phyloP scores from a whole-genome alignment of 2,797 vertebrate species.

The Poecilia velifera region DNA sequence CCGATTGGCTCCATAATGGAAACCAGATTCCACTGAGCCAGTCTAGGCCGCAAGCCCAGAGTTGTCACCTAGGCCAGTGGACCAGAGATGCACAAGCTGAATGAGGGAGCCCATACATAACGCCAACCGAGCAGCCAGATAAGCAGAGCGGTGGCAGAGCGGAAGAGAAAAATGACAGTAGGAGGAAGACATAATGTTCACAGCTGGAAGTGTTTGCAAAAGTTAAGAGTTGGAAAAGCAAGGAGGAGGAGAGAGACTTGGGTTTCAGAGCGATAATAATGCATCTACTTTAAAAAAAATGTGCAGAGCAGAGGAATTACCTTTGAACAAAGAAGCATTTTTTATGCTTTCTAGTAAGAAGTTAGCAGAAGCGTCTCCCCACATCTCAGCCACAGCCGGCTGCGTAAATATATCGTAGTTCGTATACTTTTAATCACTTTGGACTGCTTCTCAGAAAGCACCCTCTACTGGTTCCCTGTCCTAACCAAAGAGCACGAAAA shows the following conservation, averaged over 20 bases:
- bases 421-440: not conserved
- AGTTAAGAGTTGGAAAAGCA: slow-evolving; percentile 34
- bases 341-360: slow-evolving; percentile 5
- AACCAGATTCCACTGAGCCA: slow-evolving; percentile 60
- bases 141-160: slow-evolving; percentile 37
- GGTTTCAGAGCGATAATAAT: slow-evolving; percentile 41
- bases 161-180: slow-evolving; percentile 54
- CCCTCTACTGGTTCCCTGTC: not conserved
- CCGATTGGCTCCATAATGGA: slow-evolving; percentile 51
- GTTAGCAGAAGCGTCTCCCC: not conserved
- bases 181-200: slow-evolving; percentile 62
- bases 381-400: not conserved
- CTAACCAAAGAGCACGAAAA: not conserved
- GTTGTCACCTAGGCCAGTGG: slow-evolving; percentile 65
- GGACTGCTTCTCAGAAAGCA: not conserved
- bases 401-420: not conserved
- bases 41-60: slow-evolving; percentile 65
- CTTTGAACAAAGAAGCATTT: slow-evolving; percentile 29
- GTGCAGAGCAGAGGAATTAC: slow-evolving; percentile 32
- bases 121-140: slow-evolving; percentile 56
- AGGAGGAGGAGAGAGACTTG: slow-evolving; percentile 36
- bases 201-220: slow-evolving; percentile 45
- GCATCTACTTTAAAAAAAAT: slow-evolving; percentile 35
- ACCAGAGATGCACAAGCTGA: slow-evolving; percentile 59
- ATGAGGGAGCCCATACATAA: slow-evolving; percentile 56